Evolutionary conservation across 37 sponge, comb jelly and placozoan species (phyloP), one percentile per base, ranked within the genome.

Genomic region (Ephydatia muelleri): DNA sequence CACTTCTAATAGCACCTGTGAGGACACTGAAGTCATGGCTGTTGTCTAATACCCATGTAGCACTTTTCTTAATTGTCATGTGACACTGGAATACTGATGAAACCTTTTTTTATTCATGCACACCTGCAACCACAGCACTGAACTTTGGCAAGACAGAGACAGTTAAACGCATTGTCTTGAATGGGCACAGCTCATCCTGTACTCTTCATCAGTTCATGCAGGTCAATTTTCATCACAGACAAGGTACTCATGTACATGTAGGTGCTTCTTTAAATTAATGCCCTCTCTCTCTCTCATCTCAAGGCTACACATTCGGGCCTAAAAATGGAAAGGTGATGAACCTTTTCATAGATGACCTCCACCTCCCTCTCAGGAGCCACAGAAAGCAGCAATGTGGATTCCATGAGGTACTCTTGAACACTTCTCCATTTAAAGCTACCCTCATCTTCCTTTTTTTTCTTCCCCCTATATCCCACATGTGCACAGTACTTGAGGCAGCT

Each of bases 251-350:
- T 25, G 25, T 38, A 49, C 73, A 33, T 14, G 0, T 28, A 72
- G 47, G 12, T 36, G 0, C 19, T 68, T 76, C 75, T 64, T 49
- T 35, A 76, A 3, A 49, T 4, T 76, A 31, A 5, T 2, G 67
- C 64, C 49, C 0, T 13, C 37, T 25, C 49, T 49, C 36, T 28
- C 30, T 14, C 38, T 39, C 26, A 26, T 3, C 25, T 72, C 26
- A 69, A 94, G 95, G 97, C 68, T 88, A 83, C 77, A 94, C 75
- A 36, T 94, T 90, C 77, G 94, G 97, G 31, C 94, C 97, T 29
- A 57, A 79, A 38, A 77, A 97, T 28, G 84, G 89, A 22, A 92
- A 85, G 73, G 21, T 64, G 19, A 82, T 97, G 69, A 34, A 90
- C 36, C 74, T 89, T 48, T 90, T 94, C 66, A 78, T 97, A 25